Base-by-base conservation (phyloP, 1,140 invertebrate species). In the Pseudomyrmex gracilis region DNA sequence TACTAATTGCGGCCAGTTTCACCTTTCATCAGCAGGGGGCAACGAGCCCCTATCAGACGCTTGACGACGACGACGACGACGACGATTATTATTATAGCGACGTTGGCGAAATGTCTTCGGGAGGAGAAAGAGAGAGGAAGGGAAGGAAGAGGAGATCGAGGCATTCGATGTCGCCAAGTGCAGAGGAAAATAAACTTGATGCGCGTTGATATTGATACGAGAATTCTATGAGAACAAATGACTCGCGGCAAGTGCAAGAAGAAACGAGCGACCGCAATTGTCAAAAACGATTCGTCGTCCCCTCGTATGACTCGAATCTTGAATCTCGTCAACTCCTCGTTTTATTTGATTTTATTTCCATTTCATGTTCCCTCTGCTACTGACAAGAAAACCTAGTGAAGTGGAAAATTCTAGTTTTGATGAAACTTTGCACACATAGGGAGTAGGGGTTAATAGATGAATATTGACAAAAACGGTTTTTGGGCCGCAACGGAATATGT, bases 1-100 rank as follows among this genome's bases (percentile, higher is more conserved):
- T 60, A 17, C 47, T 76, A 76, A 84, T 82, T 57, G 86, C 57
- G 49, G 43, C 49, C 55, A 49, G 73, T 77, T 82, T 89, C 61
- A 89, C 82, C 82, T 88, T 84, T 78, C 66, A 84, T 82, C 71
- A 74, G 64, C 73, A 78, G 73, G 76, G 66, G 82, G 73, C 73
- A 88, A 87, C 77, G 60, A 85, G 84, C 73, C 43, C 47, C 61
- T 85, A 82, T 80, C 83, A 85, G 71, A 90, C 80, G 63, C 45
- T 63, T 10, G 20, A 45, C 76, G 47, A 68, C 47, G 4, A 60
- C 61, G 55, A 64, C 57, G 51, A 73, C 61, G 47, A 74, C 10
- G 15, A 24, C 67, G 24, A 78, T 47, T n/a, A 83, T 60, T 82
- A 82, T 73, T 61, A 64, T 17, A n/a, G 77, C 22, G 47, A 55